A percentile compares a stretch with the other conserved stretches of the same genome.
phyloP scores from a whole-genome alignment of 2,888 invertebrate species.

The Drosophila putrida region DNA sequence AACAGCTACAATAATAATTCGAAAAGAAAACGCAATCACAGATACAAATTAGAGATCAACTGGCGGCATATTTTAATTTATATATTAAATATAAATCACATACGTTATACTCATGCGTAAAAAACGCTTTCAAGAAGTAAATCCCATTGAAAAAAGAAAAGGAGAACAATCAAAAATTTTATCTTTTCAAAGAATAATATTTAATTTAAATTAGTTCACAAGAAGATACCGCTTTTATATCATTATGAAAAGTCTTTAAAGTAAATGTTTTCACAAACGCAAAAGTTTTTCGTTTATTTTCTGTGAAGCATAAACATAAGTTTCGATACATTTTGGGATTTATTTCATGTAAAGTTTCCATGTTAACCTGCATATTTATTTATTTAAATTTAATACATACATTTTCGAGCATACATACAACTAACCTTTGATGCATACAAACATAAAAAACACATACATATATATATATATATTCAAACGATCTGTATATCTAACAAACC shows the following conservation, averaged over 20 bases:
- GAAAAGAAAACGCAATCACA: constrained; percentile 3
- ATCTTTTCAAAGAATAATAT: not conserved
- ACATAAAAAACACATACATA: constrained; percentile 45
- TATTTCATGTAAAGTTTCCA: constrained; percentile 23
- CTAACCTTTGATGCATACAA: constrained; percentile 58
- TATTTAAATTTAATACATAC: constrained; percentile 35
- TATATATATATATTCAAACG: constrained; percentile 19
- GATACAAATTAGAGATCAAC: constrained; percentile 31
- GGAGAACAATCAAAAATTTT: not conserved
- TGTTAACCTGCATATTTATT: constrained; percentile 31
- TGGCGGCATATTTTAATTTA: constrained; percentile 41
- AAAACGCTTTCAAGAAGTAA: constrained; percentile 29
- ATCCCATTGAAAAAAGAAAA: constrained; percentile 7
- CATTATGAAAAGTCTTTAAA: not conserved
- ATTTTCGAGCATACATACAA: constrained; percentile 35
- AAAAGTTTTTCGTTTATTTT: not conserved
- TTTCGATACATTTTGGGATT: constrained; percentile 11
- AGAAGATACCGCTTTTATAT: not conserved
- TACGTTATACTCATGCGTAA: constrained; percentile 26
- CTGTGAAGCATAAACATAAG: not conserved
- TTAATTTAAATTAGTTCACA: not conserved
- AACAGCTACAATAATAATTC: constrained; percentile 32
- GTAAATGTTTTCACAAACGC: not conserved
- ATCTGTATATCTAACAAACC: constrained; percentile 37
- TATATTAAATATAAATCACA: constrained; percentile 36